Evolutionary conservation across 2,797 vertebrate genomes (phyloP).

Genomic region (Tragelaphus oryx): DNA sequence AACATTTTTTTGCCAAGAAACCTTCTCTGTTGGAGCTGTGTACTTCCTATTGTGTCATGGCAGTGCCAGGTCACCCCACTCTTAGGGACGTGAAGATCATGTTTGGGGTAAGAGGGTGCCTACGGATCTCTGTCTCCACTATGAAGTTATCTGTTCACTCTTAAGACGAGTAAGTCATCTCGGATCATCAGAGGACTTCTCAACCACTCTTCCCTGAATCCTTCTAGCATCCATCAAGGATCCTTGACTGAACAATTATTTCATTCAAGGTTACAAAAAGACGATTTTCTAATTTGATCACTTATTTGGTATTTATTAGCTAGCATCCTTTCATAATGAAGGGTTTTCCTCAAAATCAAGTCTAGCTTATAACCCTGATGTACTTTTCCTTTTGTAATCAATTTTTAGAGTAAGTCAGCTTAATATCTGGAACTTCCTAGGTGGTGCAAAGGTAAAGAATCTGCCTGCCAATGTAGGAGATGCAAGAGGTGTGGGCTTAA

Average conservation of each 20-base stretch:
- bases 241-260: not conserved
- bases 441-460: not conserved
- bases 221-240: not conserved
- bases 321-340: not conserved
- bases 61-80: not conserved
- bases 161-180: not conserved
- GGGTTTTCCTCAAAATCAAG: not conserved
- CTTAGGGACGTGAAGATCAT: not conserved
- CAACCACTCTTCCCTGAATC: not conserved
- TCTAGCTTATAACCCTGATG: not conserved
- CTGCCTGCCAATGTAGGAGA: not conserved
- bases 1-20: not conserved
- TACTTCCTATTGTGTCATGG: rapidly evolving
- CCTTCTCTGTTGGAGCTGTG: not conserved
- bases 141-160: not conserved
- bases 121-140: rapidly evolving
- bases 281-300: not conserved
- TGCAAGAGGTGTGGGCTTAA: not conserved
- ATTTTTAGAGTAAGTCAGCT: not conserved
- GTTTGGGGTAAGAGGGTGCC: too few species aligned
- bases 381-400: not conserved
- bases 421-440: not conserved
- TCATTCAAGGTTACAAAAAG: not conserved
- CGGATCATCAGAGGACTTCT: not conserved
- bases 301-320: not conserved